Evolutionary conservation across 1,140 invertebrate species (phyloP).

Genomic region (Formica exsecta): DNA sequence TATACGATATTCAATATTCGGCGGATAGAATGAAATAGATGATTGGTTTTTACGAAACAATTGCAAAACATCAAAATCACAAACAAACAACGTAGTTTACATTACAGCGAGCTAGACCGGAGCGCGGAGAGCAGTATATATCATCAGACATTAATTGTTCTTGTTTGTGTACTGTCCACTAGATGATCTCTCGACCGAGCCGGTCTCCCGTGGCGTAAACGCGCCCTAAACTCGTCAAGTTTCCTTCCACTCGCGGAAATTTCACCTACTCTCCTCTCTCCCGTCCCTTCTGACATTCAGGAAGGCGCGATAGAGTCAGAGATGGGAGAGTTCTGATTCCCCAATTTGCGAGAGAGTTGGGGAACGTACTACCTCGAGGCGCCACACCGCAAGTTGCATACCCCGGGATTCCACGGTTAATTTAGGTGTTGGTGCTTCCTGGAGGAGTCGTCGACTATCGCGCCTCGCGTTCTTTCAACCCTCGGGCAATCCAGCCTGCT

Average conservation of each 20-base stretch:
- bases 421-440: conserved; percentile 78
- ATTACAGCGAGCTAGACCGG: neutral
- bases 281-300: neutral
- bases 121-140: conserved; percentile 28
- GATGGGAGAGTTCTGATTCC: conserved; percentile 40
- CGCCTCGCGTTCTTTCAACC: conserved; percentile 37
- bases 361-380: conserved; percentile 49
- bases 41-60: neutral
- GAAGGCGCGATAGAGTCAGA: conserved; percentile 23
- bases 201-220: conserved; percentile 43
- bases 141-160: conserved; percentile 54
- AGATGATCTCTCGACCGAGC: conserved; percentile 29
- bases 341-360: conserved; percentile 67
- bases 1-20: neutral
- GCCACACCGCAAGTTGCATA: conserved; percentile 23
- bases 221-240: conserved; percentile 55
- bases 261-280: neutral
- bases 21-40: neutral
- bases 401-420: conserved; percentile 71
- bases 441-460: conserved; percentile 64
- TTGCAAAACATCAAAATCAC: neutral
- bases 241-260: conserved; percentile 39
- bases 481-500: neutral
- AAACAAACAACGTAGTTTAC: conserved; percentile 15
- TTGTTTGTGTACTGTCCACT: conserved; percentile 41